Evolutionary conservation across 2,888 invertebrate species (phyloP).

Genomic region (Aelia acuminata): DNA sequence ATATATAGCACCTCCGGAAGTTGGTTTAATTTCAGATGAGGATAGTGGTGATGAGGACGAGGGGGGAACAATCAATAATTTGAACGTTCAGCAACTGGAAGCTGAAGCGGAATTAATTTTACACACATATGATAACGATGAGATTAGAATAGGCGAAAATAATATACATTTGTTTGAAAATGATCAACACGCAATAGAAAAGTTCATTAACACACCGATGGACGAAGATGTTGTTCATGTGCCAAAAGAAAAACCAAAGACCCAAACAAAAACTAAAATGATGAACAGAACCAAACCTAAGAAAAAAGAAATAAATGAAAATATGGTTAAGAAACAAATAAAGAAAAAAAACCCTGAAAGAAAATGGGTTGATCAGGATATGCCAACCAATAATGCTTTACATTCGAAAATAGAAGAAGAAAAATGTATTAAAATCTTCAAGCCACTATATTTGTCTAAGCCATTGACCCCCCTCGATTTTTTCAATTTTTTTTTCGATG

Average conservation of each 20-base stretch:
- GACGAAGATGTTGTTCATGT: no score
- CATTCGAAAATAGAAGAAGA: neutral
- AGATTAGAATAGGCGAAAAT: no score
- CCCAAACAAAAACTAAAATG: no score
- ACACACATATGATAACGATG: no score
- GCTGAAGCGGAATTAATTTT: conserved; percentile 3
- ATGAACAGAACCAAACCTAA: neutral
- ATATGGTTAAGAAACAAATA: no score
- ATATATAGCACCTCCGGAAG: neutral
- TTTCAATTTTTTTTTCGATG: conserved; percentile 58
- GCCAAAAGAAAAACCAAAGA: neutral
- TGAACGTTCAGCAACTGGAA: neutral
- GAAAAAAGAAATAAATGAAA: neutral
- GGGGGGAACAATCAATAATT: neutral
- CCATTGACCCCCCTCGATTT: conserved; percentile 56
- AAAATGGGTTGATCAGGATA: neutral
- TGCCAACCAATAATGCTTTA: neutral
- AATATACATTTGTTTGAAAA: neutral
- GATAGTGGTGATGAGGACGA: neutral
- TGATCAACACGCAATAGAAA: neutral
- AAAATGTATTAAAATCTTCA: neutral
- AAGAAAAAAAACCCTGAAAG: neutral
- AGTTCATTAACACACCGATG: no score
- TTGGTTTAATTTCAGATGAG: neutral
- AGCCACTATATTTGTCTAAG: neutral